phyloP scores from a whole-genome alignment of 2,113 vertebrate genomes.

The Albula goreensis region DNA sequence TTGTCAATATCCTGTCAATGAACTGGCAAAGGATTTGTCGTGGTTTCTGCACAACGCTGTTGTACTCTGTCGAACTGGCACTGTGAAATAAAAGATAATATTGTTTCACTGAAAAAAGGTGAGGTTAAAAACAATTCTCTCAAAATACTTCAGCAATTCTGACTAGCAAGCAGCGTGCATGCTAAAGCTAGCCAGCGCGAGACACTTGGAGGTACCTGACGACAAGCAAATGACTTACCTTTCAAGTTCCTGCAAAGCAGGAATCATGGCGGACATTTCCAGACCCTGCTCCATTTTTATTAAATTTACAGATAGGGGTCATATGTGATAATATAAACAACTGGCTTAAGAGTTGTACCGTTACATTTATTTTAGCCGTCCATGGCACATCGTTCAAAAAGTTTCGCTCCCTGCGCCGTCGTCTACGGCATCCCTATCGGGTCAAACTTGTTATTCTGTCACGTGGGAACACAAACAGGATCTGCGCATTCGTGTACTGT shows the following conservation, averaged over 20 bases:
- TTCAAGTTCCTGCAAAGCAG: slow-evolving; percentile 87
- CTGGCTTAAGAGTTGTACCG: neutral
- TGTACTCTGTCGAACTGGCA: slow-evolving; percentile 81
- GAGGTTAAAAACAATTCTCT: neutral
- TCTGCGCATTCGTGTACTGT: neutral
- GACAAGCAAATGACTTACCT: slow-evolving; percentile 64
- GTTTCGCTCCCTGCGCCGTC: slow-evolving; percentile 59
- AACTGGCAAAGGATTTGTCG: slow-evolving; percentile 97
- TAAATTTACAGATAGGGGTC: neutral
- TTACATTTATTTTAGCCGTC: neutral
- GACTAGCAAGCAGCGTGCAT: neutral
- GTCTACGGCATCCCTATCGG: slow-evolving; percentile 50
- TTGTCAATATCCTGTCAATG: slow-evolving; percentile 92
- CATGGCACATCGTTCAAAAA: slow-evolving; percentile 43
- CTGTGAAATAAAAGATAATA: slow-evolving; percentile 56
- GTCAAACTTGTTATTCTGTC: slow-evolving; percentile 3
- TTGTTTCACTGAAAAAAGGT: no score
- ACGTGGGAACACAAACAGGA: neutral
- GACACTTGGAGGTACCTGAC: neutral
- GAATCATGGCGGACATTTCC: slow-evolving; percentile 95
- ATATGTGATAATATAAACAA: neutral
- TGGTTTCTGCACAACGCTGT: slow-evolving; percentile 86
- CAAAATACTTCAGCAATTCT: neutral
- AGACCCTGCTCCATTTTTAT: slow-evolving; percentile 76
- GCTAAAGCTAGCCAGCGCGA: neutral